Evolutionary conservation across 2,888 invertebrate species (phyloP).

Genomic region (Tachina grossa): DNA sequence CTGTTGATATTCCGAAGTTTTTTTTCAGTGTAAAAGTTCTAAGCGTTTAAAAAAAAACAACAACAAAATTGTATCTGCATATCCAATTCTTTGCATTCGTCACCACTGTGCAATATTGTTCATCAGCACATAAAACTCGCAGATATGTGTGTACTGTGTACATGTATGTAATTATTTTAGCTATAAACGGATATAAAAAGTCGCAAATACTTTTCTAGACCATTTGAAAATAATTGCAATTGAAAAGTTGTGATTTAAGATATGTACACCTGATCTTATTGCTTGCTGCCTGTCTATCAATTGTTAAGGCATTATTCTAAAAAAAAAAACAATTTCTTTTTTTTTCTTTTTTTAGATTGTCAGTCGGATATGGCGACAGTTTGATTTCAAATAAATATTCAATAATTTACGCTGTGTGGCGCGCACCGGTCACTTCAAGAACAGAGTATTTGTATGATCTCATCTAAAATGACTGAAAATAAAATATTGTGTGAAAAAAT

Average conservation of each 20-base stretch:
- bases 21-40: too few relatives aligned
- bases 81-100: not conserved
- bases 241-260: constrained; percentile 22
- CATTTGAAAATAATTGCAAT: constrained; percentile 25
- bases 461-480: constrained; percentile 53
- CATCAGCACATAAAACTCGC: not conserved
- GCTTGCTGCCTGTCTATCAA: not conserved
- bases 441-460: constrained; percentile 49
- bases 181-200: constrained; percentile 9
- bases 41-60: too few relatives aligned
- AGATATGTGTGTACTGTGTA: not conserved
- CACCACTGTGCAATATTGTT: not conserved
- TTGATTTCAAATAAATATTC: constrained; percentile 37
- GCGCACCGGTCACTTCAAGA: constrained; percentile 50
- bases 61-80: too few relatives aligned
- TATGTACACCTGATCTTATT: constrained; percentile 27
- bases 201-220: constrained; percentile 23
- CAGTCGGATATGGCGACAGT: constrained; percentile 45
- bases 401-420: constrained; percentile 24
- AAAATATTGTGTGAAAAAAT: constrained; percentile 39
- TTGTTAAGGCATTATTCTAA: not conserved
- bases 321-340: not conserved
- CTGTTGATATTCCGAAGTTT: too few relatives aligned
- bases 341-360: not conserved
- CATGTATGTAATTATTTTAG: not conserved